Percentiles rank a stretch among this genome's conserved stretches.
These are phyloP conservation scores for Corbicula japonica DNA, from an alignment of 2,888 invertebrate genomes.

Conservation along the genomic window DNA sequence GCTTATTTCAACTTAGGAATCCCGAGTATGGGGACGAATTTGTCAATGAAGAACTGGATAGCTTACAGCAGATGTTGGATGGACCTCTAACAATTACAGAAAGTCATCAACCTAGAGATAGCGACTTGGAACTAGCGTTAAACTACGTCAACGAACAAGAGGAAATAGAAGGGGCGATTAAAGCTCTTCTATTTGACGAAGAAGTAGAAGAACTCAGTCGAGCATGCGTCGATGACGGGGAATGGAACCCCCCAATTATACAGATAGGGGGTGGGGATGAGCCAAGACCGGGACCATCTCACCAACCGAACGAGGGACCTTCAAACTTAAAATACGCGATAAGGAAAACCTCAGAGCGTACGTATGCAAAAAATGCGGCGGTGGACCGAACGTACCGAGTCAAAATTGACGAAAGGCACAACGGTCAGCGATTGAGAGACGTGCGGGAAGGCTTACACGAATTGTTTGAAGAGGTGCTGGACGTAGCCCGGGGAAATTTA, in stretches of 20 bases:
- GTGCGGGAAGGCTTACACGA: conserved; percentile 25
- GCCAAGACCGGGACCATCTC: not conserved
- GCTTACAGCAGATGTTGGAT: not conserved
- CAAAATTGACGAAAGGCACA: conserved; percentile 19
- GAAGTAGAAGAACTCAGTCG: conserved; percentile 29
- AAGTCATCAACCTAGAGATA: not conserved
- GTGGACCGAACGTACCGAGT: conserved; percentile 39
- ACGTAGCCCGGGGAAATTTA: conserved; percentile 23
- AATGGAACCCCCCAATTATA: conserved; percentile 4
- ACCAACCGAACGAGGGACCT: no score
- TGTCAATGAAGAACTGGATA: conserved; percentile 4
- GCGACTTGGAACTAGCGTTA: conserved; percentile 4
- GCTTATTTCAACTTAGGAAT: conserved; percentile 18
- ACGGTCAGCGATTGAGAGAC: conserved; percentile 21
- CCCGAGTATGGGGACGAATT: conserved; percentile 2
- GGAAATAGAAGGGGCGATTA: conserved; percentile 11
- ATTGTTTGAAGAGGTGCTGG: conserved; percentile 36
- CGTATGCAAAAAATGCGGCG: conserved; percentile 27
- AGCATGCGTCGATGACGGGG: conserved; percentile 3
- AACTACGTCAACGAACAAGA: conserved; percentile 19
- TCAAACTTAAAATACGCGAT: no score
- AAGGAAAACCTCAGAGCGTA: not conserved
- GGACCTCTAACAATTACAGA: not conserved
- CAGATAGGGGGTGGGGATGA: not conserved
- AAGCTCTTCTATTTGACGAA: conserved; percentile 38